These are phyloP conservation scores for Ondatra zibethicus DNA, from an alignment of 2,113 vertebrate species.

Conservation along the genomic window DNA sequence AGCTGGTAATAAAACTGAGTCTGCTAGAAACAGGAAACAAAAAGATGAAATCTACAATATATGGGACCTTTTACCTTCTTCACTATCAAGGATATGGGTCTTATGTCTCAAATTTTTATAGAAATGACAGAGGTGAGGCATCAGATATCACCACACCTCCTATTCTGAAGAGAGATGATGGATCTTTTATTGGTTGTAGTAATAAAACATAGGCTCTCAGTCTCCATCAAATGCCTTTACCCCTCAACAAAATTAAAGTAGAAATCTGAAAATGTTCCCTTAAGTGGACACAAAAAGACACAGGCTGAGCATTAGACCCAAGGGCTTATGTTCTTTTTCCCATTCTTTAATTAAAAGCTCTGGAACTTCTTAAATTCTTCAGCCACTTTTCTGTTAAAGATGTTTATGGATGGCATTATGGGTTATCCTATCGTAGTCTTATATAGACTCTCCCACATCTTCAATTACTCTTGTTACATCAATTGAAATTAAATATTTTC, in stretches of 20 bases:
- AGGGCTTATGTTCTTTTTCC: not conserved
- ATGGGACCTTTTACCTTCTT: not conserved
- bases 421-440: not conserved
- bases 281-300: not conserved
- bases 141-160: not conserved
- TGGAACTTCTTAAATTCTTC: not conserved
- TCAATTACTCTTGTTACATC: accelerated
- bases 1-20: constrained; percentile 48
- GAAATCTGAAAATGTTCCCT: not conserved
- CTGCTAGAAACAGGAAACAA: constrained; percentile 50
- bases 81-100: not conserved
- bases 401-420: not conserved
- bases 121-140: constrained; percentile 52
- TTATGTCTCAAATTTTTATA: constrained; percentile 25
- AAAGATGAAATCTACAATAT: constrained; percentile 42
- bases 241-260: not conserved
- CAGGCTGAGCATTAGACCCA: accelerated
- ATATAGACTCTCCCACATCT: accelerated
- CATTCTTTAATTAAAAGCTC: not conserved
- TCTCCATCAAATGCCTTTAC: not conserved
- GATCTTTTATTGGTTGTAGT: not conserved
- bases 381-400: not conserved
- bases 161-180: not conserved
- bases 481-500: not conserved
- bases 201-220: not conserved